A percentile compares a stretch with the other conserved stretches of the same genome.
Conservation (phyloP, 2,797 vertebrate species). For the Gymnoscopelus microlampas region DNA sequence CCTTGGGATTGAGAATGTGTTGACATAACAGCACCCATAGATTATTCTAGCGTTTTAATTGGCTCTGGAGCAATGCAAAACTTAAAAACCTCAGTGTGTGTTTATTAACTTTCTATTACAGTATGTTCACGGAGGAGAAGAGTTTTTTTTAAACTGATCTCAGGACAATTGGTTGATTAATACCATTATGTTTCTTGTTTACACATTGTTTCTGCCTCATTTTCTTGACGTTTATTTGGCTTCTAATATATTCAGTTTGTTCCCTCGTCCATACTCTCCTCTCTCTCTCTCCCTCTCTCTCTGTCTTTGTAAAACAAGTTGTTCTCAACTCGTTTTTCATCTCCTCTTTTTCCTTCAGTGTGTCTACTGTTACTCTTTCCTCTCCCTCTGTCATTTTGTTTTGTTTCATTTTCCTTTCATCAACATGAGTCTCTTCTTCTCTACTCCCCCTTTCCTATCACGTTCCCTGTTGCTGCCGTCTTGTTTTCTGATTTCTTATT, state of each 20-base stretch:
- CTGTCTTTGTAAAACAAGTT: neutral
- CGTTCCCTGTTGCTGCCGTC: neutral
- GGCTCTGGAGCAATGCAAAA: too few relatives aligned
- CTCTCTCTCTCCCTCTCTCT: slow-evolving; percentile 2
- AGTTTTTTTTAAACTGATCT: too few relatives aligned
- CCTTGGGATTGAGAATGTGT: too few relatives aligned
- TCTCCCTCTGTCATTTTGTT: too few relatives aligned
- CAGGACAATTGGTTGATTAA: too few relatives aligned
- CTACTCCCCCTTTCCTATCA: neutral
- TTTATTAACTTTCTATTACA: too few relatives aligned
- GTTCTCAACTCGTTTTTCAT: neutral
- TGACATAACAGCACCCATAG: too few relatives aligned
- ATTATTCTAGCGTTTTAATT: too few relatives aligned
- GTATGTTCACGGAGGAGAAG: too few relatives aligned
- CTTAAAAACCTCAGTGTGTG: too few relatives aligned
- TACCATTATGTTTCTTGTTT: neutral
- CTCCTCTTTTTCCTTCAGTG: neutral
- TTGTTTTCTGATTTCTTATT: neutral
- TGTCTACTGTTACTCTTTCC: too few relatives aligned
- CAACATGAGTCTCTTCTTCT: neutral
- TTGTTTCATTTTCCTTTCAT: too few relatives aligned
- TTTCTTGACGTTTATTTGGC: neutral
- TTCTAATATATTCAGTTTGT: neutral
- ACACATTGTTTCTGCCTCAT: neutral
- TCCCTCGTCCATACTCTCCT: neutral